Conservation (phyloP, 2,888 invertebrate genomes). For the Spisula solida region DNA sequence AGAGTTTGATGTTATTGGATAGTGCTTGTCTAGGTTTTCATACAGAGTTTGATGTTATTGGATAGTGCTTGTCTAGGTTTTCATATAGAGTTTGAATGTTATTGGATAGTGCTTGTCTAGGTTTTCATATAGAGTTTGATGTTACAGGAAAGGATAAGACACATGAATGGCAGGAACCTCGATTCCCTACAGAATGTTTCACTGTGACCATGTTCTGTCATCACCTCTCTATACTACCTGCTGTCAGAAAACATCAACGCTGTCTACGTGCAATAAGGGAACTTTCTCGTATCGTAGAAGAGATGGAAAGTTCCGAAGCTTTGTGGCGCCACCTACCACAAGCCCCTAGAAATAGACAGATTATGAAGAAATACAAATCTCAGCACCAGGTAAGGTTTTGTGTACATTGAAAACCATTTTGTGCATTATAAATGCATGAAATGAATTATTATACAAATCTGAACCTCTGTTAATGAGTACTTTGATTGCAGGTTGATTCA, state of each 20-base stretch:
- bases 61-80: constrained; percentile 11
- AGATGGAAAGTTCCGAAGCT: constrained; percentile 89
- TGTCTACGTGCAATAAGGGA: constrained; percentile 93
- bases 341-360: constrained; percentile 91
- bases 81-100: neutral
- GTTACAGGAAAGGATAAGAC: constrained; percentile 51
- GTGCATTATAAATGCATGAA: no score
- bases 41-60: constrained; percentile 46
- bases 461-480: no score
- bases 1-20: constrained; percentile 48
- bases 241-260: constrained; percentile 94
- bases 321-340: constrained; percentile 83
- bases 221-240: constrained; percentile 96
- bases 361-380: constrained; percentile 95
- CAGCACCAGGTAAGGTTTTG: constrained; percentile 91
- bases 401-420: neutral
- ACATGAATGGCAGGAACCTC: constrained; percentile 90
- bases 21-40: neutral
- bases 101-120: no score
- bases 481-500: no score
- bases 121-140: neutral
- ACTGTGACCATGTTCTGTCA: constrained; percentile 98
- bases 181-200: constrained; percentile 99
- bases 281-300: constrained; percentile 89
- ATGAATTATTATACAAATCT: no score